Base-by-base conservation (phyloP, 2,797 vertebrate genomes). In the Alectoris magna region DNA sequence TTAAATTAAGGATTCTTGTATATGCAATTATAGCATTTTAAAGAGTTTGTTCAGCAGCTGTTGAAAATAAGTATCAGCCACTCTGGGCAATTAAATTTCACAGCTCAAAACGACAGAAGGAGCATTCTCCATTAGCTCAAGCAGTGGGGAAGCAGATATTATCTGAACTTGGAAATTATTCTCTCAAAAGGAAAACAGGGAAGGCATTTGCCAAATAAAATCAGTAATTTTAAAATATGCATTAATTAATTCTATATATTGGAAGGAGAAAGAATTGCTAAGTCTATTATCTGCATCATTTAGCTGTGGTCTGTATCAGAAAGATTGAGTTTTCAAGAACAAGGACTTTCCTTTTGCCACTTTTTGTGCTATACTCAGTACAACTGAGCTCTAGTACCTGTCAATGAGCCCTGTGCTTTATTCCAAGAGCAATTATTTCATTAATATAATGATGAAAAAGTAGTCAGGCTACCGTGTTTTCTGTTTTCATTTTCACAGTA, bases 11-110 rank as follows among this genome's bases (percentile, higher is more conserved):
- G 16, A 82, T 79, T 92, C 83, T 68, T 82, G 31, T 74, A 58
- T 79, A 64, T 82, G 71, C 77, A 93, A 48, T 95, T 92, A 92
- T 17, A 91, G 24, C 44, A 79, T 79, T 95, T 93, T 84, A 92
- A 94, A 94, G 80, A 86, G 80, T 96, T 96, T 92, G 80, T 88
- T 94, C 85, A 95, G 92, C 89, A 96, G 93, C 91, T 94, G 83
- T 91, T 95, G 83, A 91, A 95, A 96, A 93, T 84, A 93, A 95
- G 71, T 92, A 88, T 82, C 87, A 86, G 71, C 53, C 77, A 82
- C 58, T 79, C 63, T 91, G 89, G 60, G 68, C 77, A 95, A 95
- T 94, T 95, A 95, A 88, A 95, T 92, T 96, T 95, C 89, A 91
- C 58, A 71, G 58, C 77, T 95, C 38, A 66, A 92, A 87, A 88